These are phyloP conservation scores for Scyliorhinus canicula DNA, from an alignment of 2,797 vertebrate genomes.

Conservation along the genomic window DNA sequence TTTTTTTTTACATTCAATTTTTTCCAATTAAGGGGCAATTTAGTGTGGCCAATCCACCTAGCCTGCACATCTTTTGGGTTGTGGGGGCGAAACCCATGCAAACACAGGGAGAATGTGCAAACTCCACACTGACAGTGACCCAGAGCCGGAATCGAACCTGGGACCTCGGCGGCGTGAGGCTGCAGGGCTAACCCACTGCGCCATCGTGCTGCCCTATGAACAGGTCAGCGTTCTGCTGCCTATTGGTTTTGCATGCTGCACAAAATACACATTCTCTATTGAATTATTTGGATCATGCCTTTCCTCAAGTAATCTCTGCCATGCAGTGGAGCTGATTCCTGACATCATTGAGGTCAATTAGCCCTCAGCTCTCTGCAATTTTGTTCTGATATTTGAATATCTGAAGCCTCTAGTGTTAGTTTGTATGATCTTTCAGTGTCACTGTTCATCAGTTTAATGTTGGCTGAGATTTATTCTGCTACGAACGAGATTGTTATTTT, in stretches of 20 bases:
- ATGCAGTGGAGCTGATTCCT: not conserved
- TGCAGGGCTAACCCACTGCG: too few species aligned
- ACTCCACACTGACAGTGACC: too few species aligned
- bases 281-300: not conserved
- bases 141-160: too few species aligned
- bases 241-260: not conserved
- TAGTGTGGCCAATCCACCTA: too few species aligned
- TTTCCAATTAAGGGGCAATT: too few species aligned
- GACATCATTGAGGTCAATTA: not conserved
- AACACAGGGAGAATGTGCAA: too few species aligned
- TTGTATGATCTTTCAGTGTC: not conserved
- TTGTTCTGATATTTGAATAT: not conserved
- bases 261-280: not conserved
- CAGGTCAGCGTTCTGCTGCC: too few species aligned
- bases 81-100: too few species aligned
- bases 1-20: too few species aligned
- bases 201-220: too few species aligned
- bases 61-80: too few species aligned
- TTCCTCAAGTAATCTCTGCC: not conserved
- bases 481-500: not conserved
- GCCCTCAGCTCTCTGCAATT: not conserved
- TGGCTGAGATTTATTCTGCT: not conserved
- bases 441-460: not conserved
- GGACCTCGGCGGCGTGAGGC: too few species aligned
- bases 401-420: not conserved